A percentile compares a stretch with the other conserved stretches of the same genome.
These are phyloP conservation scores for Anneissia japonica DNA, from an alignment of 35 echinoderm and acorn worm species.

Conservation along the genomic window DNA sequence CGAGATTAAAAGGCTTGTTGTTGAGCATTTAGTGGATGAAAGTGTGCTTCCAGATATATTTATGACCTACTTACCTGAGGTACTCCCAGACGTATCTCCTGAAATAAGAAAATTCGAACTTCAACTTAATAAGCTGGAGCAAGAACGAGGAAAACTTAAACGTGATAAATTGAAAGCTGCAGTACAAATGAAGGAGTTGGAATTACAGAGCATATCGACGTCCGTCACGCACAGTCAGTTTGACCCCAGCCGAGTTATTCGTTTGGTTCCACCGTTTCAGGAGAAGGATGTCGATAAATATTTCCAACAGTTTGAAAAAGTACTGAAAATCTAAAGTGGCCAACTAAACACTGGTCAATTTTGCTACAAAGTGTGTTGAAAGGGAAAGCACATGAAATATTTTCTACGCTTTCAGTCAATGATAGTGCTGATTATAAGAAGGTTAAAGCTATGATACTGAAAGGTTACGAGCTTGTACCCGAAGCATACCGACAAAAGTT, in stretches of 20 bases:
- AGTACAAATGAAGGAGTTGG: no score
- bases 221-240: not conserved
- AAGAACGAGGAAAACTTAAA: no score
- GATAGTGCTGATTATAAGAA: not conserved
- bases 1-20: no score
- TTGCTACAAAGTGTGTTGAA: slow-evolving; percentile 10
- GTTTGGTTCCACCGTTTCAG: not conserved
- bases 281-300: not conserved
- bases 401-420: not conserved
- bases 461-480: slow-evolving; percentile 4
- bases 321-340: not conserved
- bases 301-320: not conserved
- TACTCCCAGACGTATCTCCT: no score
- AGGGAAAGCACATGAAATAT: not conserved
- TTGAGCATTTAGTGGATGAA: no score
- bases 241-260: not conserved
- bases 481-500: slow-evolving; percentile 10
- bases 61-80: no score
- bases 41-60: no score
- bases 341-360: not conserved
- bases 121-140: not conserved
- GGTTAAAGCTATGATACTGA: not conserved
- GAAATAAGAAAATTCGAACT: not conserved
- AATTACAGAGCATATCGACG: no score
- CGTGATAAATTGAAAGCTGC: not conserved